Percentiles rank a stretch among this genome's conserved stretches.
Evolutionary conservation across 2,113 vertebrate genomes (phyloP).

Genomic region (Otolemur garnettii): DNA sequence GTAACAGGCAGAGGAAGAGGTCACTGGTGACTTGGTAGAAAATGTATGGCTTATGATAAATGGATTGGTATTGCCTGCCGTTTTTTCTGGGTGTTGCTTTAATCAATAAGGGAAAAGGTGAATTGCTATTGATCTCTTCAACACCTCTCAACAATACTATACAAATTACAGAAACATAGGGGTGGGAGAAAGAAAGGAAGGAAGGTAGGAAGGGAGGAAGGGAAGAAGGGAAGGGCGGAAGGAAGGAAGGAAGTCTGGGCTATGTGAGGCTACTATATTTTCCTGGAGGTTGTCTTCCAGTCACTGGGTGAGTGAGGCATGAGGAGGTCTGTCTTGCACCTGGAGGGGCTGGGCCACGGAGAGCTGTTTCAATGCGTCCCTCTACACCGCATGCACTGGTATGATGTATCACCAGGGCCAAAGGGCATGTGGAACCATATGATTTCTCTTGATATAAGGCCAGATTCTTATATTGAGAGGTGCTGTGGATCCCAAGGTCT

Average conservation of each 20-base stretch:
- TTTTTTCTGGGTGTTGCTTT: conserved; percentile 78
- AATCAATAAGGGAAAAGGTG: conserved; percentile 86
- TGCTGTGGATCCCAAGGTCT: background rate
- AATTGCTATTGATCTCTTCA: conserved; percentile 84
- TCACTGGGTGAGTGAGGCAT: background rate
- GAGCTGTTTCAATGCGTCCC: background rate
- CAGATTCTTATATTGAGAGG: background rate
- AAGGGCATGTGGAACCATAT: background rate
- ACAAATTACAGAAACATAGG: conserved; percentile 77
- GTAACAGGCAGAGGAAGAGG: background rate
- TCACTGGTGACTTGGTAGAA: conserved; percentile 37
- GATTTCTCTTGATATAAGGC: background rate
- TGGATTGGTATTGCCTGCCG: conserved; percentile 63
- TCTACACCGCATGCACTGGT: background rate
- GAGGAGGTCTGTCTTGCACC: background rate
- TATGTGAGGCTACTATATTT: background rate
- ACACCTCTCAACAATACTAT: conserved; percentile 73
- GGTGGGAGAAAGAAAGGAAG: background rate
- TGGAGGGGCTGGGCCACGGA: background rate
- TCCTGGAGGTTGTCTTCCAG: background rate
- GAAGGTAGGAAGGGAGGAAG: conserved; percentile 50
- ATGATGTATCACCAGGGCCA: background rate
- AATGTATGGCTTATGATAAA: conserved; percentile 70
- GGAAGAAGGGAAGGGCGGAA: background rate
- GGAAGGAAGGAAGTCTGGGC: conserved; percentile 13